Base-by-base conservation (phyloP, 2,797 vertebrate genomes). In the Manis pentadactyla region DNA sequence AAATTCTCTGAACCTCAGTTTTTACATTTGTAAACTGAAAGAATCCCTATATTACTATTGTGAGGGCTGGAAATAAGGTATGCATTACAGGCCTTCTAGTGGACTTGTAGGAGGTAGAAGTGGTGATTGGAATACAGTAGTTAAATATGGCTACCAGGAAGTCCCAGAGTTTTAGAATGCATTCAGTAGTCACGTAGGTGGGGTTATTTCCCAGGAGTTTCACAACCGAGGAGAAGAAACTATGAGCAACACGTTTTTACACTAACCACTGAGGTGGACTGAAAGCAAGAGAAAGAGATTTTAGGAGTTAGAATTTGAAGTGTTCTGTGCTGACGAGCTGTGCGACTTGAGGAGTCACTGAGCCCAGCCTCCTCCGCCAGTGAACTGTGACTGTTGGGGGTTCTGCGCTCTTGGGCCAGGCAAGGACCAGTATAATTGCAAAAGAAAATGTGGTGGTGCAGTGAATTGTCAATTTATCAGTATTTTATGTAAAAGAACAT, bases 401-500 rank as follows among this genome's bases (percentile, higher is more conserved):
- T 51, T 83, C 49, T 90, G 21, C 64, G 37, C 21, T 64, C 21
- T 75, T 51, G 51, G 57, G 78, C 89, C 49, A 64, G 49, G 19
- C 8, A 1, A 27, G 15, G 15, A 25, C 34, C 37, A 87, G 5
- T 53, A 31, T 57, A 27, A 39, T 55, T 79, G 31, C 61, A 91
- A 87, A 90, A 79, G 39, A 71, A 91, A 78, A 93, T 37, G 5
- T 23, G 49, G 46, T 18, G 7, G 39, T 85, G 46, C 37, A 59
- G 7, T 7, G 34, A 27, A 51, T 46, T 89, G 37, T 64, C 49
- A 51, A 49, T 61, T 63, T 75, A 63, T 63, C n/a, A 42, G 29
- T 66, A 71, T 77, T 93, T 89, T 90, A 74, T 87, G 93, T 90
- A 21, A 93, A 93, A 49, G 61, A 79, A 75, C 39, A 55, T 42